Evolutionary conservation across 2,797 vertebrate species (phyloP).

Genomic region (Sus cebifrons): DNA sequence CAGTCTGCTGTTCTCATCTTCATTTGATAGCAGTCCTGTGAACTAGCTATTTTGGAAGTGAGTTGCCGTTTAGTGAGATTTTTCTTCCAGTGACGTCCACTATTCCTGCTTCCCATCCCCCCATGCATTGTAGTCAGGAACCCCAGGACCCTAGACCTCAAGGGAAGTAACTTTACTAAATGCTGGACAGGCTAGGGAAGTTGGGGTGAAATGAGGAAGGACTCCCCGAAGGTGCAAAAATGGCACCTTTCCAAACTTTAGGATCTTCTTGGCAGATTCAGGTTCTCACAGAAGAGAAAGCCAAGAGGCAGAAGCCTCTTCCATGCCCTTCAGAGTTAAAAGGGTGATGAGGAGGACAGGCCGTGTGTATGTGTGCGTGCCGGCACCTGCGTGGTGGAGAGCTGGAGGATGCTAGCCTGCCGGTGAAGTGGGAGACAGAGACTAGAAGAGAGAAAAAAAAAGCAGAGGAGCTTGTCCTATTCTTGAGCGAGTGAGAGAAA

Average conservation of each 20-base stretch:
- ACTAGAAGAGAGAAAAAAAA: background rate
- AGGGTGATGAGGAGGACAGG: background rate
- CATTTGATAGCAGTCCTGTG: background rate
- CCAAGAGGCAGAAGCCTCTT: constrained; percentile 16
- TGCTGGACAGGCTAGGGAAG: background rate
- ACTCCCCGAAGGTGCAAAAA: background rate
- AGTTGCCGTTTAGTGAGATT: background rate
- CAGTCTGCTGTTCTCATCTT: background rate
- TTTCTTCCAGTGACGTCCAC: background rate
- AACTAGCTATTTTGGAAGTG: background rate
- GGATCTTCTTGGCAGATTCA: background rate
- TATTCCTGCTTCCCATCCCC: background rate
- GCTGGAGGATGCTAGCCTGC: background rate
- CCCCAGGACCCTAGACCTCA: background rate
- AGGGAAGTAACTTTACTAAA: background rate
- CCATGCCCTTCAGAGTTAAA: background rate
- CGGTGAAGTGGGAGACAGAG: constrained; percentile 43
- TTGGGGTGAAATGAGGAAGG: background rate
- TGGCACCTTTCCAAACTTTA: background rate
- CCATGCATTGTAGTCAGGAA: background rate
- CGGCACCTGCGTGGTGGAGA: background rate
- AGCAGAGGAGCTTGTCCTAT: constrained; percentile 66
- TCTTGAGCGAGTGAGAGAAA: constrained; percentile 73
- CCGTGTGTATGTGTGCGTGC: background rate
- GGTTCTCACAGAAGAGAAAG: background rate